These are phyloP conservation scores for Pogonognathellus flavescens DNA, from an alignment of 1,140 invertebrate genomes.

Conservation along the genomic window DNA sequence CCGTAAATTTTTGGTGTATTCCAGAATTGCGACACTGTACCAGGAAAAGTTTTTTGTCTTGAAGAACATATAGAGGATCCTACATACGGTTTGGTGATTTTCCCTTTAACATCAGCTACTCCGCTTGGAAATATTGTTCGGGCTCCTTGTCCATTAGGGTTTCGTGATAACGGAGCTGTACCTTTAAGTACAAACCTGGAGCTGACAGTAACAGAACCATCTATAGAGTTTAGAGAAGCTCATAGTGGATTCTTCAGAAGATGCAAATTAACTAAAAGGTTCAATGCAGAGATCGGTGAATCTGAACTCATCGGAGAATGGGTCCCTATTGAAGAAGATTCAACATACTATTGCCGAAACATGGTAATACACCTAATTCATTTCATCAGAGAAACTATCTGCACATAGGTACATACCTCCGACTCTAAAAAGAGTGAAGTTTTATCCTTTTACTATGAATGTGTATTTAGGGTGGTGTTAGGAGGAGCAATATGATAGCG, in stretches of 20 bases:
- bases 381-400: too few relatives aligned
- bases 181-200: background rate
- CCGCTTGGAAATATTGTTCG: background rate
- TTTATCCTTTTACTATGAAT: too few relatives aligned
- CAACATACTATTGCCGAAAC: background rate
- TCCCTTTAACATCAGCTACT: background rate
- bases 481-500: too few relatives aligned
- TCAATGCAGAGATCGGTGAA: background rate
- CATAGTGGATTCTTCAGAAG: background rate
- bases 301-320: background rate
- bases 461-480: too few relatives aligned
- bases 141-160: background rate
- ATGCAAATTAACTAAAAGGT: background rate
- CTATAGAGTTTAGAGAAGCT: background rate
- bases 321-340: background rate
- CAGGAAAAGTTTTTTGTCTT: too few relatives aligned
- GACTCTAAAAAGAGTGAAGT: too few relatives aligned
- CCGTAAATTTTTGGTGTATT: too few relatives aligned
- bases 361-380: too few relatives aligned
- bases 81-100: background rate
- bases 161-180: background rate
- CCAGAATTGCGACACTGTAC: too few relatives aligned
- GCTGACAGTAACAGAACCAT: background rate
- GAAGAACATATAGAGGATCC: background rate
- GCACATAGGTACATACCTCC: too few relatives aligned